Evolutionary conservation across 1,140 invertebrate genomes (phyloP), one percentile per base, ranked within the genome.

Genomic region (Penaeus japonicus): DNA sequence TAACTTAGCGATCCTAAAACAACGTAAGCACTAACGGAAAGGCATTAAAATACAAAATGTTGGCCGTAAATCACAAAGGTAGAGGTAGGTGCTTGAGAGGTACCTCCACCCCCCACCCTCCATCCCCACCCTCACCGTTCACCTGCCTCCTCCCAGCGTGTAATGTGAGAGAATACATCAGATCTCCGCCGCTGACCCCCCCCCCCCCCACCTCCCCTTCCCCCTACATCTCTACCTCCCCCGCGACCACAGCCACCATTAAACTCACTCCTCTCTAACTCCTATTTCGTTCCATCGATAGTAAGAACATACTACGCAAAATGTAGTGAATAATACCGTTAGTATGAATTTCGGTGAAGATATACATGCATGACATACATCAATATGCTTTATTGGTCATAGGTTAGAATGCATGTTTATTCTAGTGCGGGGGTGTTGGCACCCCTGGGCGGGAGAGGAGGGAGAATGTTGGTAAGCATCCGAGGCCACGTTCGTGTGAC

Each of bases 401-500:
- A 4, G 2, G 7, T 73, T 32, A 73, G 70, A 73, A 15, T 30
- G 70, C n/a, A 12, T 73, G 27, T 10, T 27, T 47, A 10, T 47
- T 47, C 47, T 47, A 15, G 47, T 7, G 47, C 47, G 47, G 47
- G 35, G 35, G 47, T 47, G 47, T 47, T 47, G 47, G 47, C 47
- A 47, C 47, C 47, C 47, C 47, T 47, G 54, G 47, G 78, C 20
- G 77, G 85, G 15, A 4, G 78, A 73, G 77, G 70, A 30, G 35
- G 57, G 47, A 77, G 30, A 24, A 65, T 73, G 70, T 73, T 73
- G 70, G 70, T 73, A 73, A 73, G 70, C 70, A 73, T 73, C 70
- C 70, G 70, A 73, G 70, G 70, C 70, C 79, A 83, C 12, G 39
- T 88, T 88, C 80, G 79, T 87, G 85, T 87, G 85, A 87, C 85